A percentile compares a stretch with the other conserved stretches of the same genome.
Conservation (phyloP, 2,888 invertebrate genomes). For the Cerastis leucographa region DNA sequence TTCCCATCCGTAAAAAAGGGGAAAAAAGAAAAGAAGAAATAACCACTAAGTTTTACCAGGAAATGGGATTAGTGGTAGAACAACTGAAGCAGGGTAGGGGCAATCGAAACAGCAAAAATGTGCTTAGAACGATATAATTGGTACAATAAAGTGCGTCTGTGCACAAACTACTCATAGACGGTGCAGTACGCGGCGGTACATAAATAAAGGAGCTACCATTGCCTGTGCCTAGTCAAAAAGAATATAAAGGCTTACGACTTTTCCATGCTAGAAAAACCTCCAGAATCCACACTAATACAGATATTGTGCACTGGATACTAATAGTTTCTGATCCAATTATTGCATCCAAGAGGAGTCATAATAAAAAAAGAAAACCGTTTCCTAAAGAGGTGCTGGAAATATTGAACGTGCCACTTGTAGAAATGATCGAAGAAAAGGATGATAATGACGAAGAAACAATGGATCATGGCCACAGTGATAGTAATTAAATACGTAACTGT, state of each 20-base stretch:
- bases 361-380: conserved; percentile 3
- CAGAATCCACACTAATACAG: conserved; percentile 48
- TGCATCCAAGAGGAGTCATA: conserved; percentile 13
- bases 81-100: no score
- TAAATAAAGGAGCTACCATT: conserved; percentile 43
- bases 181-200: no score
- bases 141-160: conserved; percentile 42
- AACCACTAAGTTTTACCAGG: no score
- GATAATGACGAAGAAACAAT: conserved; percentile 15
- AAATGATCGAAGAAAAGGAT: conserved; percentile 6
- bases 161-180: conserved; percentile 44
- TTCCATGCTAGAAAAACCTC: conserved; percentile 51
- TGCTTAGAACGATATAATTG: conserved; percentile 21
- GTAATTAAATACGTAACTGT: background rate
- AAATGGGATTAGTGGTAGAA: no score
- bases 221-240: conserved; percentile 36
- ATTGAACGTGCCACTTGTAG: conserved; percentile 10
- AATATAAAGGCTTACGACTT: conserved; percentile 28
- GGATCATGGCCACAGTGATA: conserved; percentile 6
- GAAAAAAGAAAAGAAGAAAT: no score
- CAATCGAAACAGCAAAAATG: conserved; percentile 24
- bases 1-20: no score
- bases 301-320: conserved; percentile 48
- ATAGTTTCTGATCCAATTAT: conserved; percentile 51
- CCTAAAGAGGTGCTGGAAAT: conserved; percentile 15